These are phyloP conservation scores for Andrena marginata DNA, from an alignment of 2,888 invertebrate genomes.

Conservation along the genomic window DNA sequence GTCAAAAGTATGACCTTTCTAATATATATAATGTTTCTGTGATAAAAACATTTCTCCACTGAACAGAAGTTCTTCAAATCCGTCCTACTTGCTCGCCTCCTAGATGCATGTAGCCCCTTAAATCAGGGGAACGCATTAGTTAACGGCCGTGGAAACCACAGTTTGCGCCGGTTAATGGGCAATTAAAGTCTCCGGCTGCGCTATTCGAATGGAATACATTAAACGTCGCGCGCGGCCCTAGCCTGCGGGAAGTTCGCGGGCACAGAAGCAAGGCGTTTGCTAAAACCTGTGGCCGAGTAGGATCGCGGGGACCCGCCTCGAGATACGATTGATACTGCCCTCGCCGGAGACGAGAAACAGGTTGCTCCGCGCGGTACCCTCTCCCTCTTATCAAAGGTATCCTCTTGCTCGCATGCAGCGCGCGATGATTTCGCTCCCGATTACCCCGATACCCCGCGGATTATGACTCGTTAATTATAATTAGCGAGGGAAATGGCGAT, in stretches of 20 bases:
- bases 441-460: constrained; percentile 2
- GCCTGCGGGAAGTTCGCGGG: background rate
- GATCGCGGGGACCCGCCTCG: background rate
- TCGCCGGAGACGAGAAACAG: background rate
- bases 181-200: constrained; percentile 78
- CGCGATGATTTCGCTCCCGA: background rate
- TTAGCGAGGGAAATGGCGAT: constrained; percentile 15
- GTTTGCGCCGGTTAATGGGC: constrained; percentile 80
- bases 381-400: background rate
- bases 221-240: constrained; percentile 56
- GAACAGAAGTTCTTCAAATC: no score
- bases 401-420: background rate
- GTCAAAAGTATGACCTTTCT: no score
- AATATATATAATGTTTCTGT: no score
- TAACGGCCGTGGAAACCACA: constrained; percentile 79
- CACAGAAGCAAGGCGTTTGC: no score
- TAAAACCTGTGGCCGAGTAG: no score
- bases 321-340: background rate
- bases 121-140: constrained; percentile 73
- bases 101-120: constrained; percentile 20
- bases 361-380: background rate
- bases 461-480: constrained; percentile 35
- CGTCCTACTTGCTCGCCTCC: no score
- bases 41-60: no score
- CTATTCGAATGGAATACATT: constrained; percentile 77